These are phyloP conservation scores for Pheosia gnoma DNA, from an alignment of 2,888 invertebrate genomes.

Conservation along the genomic window DNA sequence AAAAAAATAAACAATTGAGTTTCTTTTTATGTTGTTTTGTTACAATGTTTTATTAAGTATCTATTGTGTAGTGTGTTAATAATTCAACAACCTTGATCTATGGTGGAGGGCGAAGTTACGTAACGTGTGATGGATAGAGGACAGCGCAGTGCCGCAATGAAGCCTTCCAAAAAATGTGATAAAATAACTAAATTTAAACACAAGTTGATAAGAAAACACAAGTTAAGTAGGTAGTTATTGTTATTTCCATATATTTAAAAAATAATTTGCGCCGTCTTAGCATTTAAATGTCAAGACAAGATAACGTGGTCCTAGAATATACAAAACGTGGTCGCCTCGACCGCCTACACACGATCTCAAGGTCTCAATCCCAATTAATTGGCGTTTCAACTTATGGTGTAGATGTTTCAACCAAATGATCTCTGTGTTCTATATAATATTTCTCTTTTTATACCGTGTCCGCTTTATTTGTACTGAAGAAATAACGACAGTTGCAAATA, in stretches of 20 bases:
- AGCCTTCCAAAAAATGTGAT: slow-evolving; percentile 66
- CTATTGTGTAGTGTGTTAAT: slow-evolving; percentile 38
- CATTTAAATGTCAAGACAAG: not conserved
- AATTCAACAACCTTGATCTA: slow-evolving; percentile 50
- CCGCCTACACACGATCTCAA: slow-evolving; percentile 61
- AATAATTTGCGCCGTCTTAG: not conserved
- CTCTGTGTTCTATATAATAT: slow-evolving; percentile 22
- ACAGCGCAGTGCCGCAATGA: slow-evolving; percentile 56
- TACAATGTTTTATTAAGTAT: slow-evolving; percentile 31
- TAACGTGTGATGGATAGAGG: slow-evolving; percentile 58
- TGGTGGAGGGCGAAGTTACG: slow-evolving; percentile 43
- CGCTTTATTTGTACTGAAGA: slow-evolving; percentile 23
- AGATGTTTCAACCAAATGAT: slow-evolving; percentile 37
- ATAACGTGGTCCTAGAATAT: slow-evolving; percentile 41
- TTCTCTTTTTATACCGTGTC: too few species aligned
- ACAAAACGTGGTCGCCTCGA: slow-evolving; percentile 58
- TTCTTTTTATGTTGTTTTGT: slow-evolving; percentile 8
- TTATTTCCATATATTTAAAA: not conserved
- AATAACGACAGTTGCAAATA: not conserved
- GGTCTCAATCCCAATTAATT: slow-evolving; percentile 60
- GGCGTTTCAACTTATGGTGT: slow-evolving; percentile 47
- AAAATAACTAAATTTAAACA: slow-evolving; percentile 74
- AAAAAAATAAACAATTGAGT: slow-evolving; percentile 22
- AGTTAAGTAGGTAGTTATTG: slow-evolving; percentile 64
- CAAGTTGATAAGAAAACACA: slow-evolving; percentile 73